A percentile compares a stretch with the other conserved stretches of the same genome.
phyloP scores from a whole-genome alignment of 2,888 invertebrate genomes.

The Mongoloraphidia duomilia region DNA sequence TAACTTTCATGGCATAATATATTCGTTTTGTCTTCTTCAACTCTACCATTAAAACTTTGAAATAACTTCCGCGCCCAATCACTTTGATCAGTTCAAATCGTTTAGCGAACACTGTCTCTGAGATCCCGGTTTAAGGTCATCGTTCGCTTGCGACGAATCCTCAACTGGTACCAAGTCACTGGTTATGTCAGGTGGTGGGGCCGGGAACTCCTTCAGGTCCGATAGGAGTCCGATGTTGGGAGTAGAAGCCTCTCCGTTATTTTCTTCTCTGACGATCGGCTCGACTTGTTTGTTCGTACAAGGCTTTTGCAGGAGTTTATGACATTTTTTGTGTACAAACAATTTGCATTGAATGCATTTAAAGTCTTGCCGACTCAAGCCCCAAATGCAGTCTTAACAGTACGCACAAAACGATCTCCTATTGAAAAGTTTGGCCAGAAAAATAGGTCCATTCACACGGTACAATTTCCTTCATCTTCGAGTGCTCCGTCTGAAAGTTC shows the following conservation, averaged over 20 bases:
- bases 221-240: conserved; percentile 26
- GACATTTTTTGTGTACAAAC: conserved; percentile 52
- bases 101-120: conserved; percentile 66
- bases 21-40: conserved; percentile 43
- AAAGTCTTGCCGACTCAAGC: conserved; percentile 91
- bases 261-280: conserved; percentile 48
- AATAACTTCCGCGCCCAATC: conserved; percentile 53
- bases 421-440: conserved; percentile 97
- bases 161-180: conserved; percentile 50
- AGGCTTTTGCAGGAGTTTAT: conserved; percentile 41
- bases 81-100: conserved; percentile 48
- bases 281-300: conserved; percentile 75
- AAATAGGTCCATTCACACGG: conserved; percentile 97
- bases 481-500: conserved; percentile 97
- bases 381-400: conserved; percentile 98
- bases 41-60: conserved; percentile 54
- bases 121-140: conserved; percentile 40
- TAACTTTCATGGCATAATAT: conserved; percentile 68
- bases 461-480: conserved; percentile 97
- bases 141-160: conserved; percentile 34
- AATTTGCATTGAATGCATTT: conserved; percentile 50
- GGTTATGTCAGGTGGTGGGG: conserved; percentile 28
- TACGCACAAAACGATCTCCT: conserved; percentile 94
- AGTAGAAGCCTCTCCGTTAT: conserved; percentile 42
- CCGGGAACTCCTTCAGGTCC: conserved; percentile 37